Conservation (phyloP, 2,888 invertebrate species). For the Drosophila borealis region DNA sequence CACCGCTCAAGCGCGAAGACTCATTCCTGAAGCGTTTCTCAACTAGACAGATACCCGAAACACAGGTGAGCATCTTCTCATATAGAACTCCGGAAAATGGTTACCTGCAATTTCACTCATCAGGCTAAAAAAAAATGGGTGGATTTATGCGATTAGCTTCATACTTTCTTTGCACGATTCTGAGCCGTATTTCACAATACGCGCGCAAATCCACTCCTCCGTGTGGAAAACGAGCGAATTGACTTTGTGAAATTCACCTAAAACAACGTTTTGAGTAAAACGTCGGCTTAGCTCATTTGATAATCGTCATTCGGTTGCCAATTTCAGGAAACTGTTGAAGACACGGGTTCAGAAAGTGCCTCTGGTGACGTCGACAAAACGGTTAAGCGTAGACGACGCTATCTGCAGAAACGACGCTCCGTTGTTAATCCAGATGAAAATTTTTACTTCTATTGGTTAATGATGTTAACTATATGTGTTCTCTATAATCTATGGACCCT, state of each 20-base stretch:
- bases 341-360: slow-evolving; percentile 90
- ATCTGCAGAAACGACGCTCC: slow-evolving; percentile 90
- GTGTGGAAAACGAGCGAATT: too few species aligned
- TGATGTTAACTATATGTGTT: slow-evolving; percentile 94
- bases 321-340: slow-evolving; percentile 87
- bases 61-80: slow-evolving; percentile 87
- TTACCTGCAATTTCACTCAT: too few species aligned
- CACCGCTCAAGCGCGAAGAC: slow-evolving; percentile 95
- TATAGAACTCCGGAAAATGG: slow-evolving; percentile 59
- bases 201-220: too few species aligned
- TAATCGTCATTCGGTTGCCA: not conserved
- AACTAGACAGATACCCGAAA: slow-evolving; percentile 94
- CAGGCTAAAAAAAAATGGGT: too few species aligned
- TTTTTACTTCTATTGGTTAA: slow-evolving; percentile 98
- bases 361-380: slow-evolving; percentile 87
- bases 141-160: too few species aligned
- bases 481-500: slow-evolving; percentile 98
- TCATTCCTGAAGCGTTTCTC: slow-evolving; percentile 97
- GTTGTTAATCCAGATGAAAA: slow-evolving; percentile 98
- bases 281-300: not conserved
- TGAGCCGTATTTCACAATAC: too few species aligned
- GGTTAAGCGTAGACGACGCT: slow-evolving; percentile 88
- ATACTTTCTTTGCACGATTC: too few species aligned
- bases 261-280: too few species aligned
- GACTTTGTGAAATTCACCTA: too few species aligned